These are phyloP conservation scores for Ptychochromis oligacanthus DNA, from an alignment of 2,113 vertebrate genomes.

Conservation along the genomic window DNA sequence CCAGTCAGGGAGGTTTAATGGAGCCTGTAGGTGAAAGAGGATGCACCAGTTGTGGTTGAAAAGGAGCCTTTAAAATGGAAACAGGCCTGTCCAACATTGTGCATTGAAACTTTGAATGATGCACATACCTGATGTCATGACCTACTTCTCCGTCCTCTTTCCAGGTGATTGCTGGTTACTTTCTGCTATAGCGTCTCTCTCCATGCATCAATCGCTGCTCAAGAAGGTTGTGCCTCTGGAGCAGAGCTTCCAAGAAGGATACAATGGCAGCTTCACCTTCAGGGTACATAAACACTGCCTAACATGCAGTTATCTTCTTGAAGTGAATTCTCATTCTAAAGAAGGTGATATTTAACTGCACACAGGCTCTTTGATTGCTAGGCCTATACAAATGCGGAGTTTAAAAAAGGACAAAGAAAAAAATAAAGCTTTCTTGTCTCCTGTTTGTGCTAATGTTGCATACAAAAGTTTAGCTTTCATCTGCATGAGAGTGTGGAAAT, in stretches of 20 bases:
- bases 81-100: neutral
- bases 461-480: neutral
- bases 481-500: neutral
- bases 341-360: neutral
- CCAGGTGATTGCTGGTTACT: slow-evolving; percentile 84
- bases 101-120: neutral
- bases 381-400: no score
- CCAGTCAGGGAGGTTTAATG: neutral
- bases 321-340: neutral
- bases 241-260: slow-evolving; percentile 75
- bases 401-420: no score
- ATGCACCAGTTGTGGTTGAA: neutral
- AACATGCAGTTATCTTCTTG: neutral
- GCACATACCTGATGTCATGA: neutral
- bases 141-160: neutral
- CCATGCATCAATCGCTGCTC: slow-evolving; percentile 69
- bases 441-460: neutral
- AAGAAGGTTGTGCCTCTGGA: slow-evolving; percentile 71
- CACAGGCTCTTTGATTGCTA: neutral
- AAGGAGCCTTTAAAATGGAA: neutral
- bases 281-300: slow-evolving; percentile 52
- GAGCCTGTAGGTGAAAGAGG: neutral
- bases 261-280: slow-evolving; percentile 79
- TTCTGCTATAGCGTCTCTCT: slow-evolving; percentile 79
- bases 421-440: neutral